Percentiles rank a stretch among this genome's conserved stretches.
Conservation (phyloP, 35 echinoderm and acorn worm genomes). For the Apostichopus parvimensis region DNA sequence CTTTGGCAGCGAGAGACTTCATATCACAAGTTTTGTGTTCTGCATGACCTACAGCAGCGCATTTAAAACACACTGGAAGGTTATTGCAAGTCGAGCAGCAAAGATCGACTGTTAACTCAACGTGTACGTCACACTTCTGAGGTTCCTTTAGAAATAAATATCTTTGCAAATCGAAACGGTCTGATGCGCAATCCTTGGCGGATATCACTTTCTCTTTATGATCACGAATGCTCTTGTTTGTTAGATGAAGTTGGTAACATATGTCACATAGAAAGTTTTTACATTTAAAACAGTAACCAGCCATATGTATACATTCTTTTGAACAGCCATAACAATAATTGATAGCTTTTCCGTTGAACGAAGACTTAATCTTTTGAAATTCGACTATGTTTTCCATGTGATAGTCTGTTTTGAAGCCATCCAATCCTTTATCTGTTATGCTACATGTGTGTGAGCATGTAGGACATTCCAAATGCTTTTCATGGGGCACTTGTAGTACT, state of each 20-base stretch:
- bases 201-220: not conserved
- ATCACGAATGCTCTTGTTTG: not conserved
- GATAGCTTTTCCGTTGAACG: not conserved
- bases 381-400: slow-evolving; percentile 15
- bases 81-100: too few relatives aligned
- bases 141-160: not conserved
- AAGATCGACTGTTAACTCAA: too few relatives aligned
- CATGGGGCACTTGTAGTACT: not conserved
- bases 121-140: too few relatives aligned
- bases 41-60: not conserved
- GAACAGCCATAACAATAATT: not conserved
- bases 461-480: not conserved
- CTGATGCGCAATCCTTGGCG: not conserved
- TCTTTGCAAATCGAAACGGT: too few relatives aligned
- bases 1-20: not conserved
- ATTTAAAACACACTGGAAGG: not conserved
- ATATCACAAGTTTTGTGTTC: not conserved
- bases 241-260: not conserved
- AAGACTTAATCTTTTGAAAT: not conserved
- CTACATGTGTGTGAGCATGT: not conserved
- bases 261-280: not conserved
- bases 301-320: not conserved
- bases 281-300: not conserved
- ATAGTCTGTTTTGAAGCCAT: slow-evolving; percentile 27
- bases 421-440: not conserved